Conservation (phyloP, 2,113 vertebrate genomes). For the Thamnophis sirtalis region DNA sequence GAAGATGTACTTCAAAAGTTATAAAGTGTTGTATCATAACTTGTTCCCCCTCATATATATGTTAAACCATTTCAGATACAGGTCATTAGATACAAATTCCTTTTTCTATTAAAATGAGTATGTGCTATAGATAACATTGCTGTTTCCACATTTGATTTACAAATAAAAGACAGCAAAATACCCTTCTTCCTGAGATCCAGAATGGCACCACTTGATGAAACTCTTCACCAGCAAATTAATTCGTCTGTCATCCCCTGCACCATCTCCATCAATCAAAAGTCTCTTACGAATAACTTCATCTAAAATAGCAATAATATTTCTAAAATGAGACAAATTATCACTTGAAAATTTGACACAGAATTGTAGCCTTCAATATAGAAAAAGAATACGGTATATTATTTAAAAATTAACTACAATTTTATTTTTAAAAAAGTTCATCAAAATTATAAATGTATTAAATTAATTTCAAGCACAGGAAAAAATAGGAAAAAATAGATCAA, state of each 20-base stretch:
- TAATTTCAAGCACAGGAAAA: background rate
- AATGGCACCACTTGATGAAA: slow-evolving; percentile 94
- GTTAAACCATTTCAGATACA: background rate
- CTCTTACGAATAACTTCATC: slow-evolving; percentile 96
- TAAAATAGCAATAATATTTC: slow-evolving; percentile 48
- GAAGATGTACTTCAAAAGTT: background rate
- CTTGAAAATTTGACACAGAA: background rate
- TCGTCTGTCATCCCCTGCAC: slow-evolving; percentile 91
- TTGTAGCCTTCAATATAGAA: background rate
- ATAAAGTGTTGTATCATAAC: background rate
- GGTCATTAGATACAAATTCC: background rate
- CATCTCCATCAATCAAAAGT: slow-evolving; percentile 95
- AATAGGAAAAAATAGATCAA: background rate
- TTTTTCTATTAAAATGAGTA: background rate
- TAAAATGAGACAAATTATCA: background rate
- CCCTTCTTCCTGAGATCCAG: slow-evolving; percentile 91
- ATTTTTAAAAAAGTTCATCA: background rate
- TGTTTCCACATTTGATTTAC: background rate
- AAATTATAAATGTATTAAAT: background rate
- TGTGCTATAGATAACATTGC: background rate
- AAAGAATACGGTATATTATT: background rate
- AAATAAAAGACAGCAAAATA: slow-evolving; percentile 47
- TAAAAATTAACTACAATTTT: background rate
- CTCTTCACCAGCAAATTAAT: slow-evolving; percentile 95
- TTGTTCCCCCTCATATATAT: background rate